Evolutionary conservation across 2,888 invertebrate species (phyloP).

Genomic region (Microdon myrmicae): DNA sequence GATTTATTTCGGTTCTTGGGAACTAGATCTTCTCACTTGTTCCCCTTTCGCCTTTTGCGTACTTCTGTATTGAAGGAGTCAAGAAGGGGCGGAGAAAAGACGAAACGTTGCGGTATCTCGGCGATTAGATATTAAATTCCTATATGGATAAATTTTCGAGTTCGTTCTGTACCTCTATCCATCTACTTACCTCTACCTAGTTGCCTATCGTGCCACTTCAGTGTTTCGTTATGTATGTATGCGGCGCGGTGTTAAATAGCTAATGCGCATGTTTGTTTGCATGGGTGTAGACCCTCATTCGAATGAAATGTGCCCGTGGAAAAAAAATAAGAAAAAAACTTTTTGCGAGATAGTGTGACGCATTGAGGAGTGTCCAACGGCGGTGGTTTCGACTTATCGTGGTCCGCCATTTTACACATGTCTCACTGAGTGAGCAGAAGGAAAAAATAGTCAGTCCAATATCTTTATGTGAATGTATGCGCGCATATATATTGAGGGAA

Average conservation of each 20-base stretch:
- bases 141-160: conserved; percentile 46
- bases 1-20: too few species aligned
- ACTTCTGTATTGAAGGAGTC: background rate
- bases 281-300: conserved; percentile 47
- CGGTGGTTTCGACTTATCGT: conserved; percentile 27
- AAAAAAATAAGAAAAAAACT: too few species aligned
- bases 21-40: too few species aligned
- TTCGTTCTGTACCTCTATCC: conserved; percentile 29
- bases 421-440: conserved; percentile 20
- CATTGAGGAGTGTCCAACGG: conserved; percentile 71
- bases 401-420: conserved; percentile 49
- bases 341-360: conserved; percentile 65
- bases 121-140: conserved; percentile 41
- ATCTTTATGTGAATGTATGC: too few species aligned
- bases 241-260: conserved; percentile 24
- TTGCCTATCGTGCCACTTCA: too few species aligned
- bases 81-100: conserved; percentile 13
- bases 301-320: conserved; percentile 43
- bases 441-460: conserved; percentile 1
- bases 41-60: too few species aligned
- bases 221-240: too few species aligned
- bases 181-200: conserved; percentile 21
- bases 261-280: conserved; percentile 48
- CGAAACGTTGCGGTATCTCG: conserved; percentile 41
- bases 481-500: too few species aligned